These are phyloP conservation scores for Ophioderma brevispina DNA, from an alignment of 35 echinoderm and acorn worm genomes.

Conservation along the genomic window DNA sequence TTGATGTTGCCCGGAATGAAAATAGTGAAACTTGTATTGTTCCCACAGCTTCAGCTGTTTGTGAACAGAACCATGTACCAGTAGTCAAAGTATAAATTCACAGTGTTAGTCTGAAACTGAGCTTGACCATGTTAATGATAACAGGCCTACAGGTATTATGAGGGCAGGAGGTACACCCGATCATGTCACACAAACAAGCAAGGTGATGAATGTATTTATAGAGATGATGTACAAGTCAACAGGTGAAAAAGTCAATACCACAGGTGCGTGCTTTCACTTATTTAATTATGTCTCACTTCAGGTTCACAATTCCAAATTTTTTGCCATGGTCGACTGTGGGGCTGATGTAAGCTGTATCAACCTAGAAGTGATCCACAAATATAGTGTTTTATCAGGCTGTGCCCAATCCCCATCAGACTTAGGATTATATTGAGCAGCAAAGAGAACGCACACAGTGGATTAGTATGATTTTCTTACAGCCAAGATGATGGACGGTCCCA, in stretches of 20 bases:
- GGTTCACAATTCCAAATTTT: not conserved
- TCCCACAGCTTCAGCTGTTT: not conserved
- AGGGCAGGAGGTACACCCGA: no score
- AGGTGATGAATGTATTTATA: no score
- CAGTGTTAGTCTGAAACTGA: not conserved
- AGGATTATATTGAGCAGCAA: not conserved
- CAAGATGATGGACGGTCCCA: not conserved
- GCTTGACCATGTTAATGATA: no score
- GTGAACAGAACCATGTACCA: not conserved
- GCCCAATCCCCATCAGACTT: not conserved
- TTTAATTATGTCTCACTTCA: not conserved
- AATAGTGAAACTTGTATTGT: not conserved
- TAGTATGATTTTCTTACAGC: not conserved
- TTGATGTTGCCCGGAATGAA: not conserved
- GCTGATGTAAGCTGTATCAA: not conserved
- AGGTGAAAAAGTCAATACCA: not conserved
- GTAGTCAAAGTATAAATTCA: not conserved
- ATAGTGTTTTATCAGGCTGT: not conserved
- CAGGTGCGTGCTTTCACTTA: not conserved
- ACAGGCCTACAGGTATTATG: no score
- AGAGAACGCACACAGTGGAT: not conserved
- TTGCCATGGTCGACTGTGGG: not conserved
- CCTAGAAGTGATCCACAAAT: not conserved
- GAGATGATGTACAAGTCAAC: no score
- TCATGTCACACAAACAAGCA: no score